Evolutionary conservation across 2,797 vertebrate genomes (phyloP), one percentile per base, ranked within the genome.

Genomic region (Anolis apletophallus): DNA sequence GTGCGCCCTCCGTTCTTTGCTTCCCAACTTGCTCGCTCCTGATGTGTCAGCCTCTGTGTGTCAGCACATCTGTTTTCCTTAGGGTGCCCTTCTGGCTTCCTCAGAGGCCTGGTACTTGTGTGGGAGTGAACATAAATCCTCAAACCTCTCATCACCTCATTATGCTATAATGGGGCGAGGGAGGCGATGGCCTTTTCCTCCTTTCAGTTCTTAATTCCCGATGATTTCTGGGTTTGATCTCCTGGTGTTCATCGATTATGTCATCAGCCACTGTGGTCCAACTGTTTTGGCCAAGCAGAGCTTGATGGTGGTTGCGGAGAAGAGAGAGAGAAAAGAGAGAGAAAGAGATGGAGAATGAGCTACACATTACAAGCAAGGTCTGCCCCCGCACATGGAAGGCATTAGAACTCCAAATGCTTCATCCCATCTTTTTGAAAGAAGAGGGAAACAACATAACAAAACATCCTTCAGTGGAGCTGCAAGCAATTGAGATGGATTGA

Each of bases 121-220:
- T 19, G 84, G 32, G 79, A 86, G 67, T 0, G 0, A 29, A 80
- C 57, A 84, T 92, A 91, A 93, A 92, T 89, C 74, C 83, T 23
- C 40, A 57, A 68, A 87, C 89, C 54, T 93, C 91, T 93, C 91
- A 89, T 87, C 92, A 89, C 91, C 89, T 94, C 88, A 79, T 91
- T 89, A 90, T 2, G 76, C 83, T 90, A 90, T 87, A 86, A 86
- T 74, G 64, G 88, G 90, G 76, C 59, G 2, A 90, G 85, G 13
- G 89, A 86, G 84, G 16, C 87, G 36, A 81, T 57, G 79, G 85
- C 2, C 0, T 77, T 91, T 74, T 75, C 84, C 83, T 90, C 73
- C 54, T 80, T 82, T 12, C 75, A 87, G 91, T 87, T 2, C 91
- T 94, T 91, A 92, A 91, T 92, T 85, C 93, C n/a, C 61, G 88